Conservation (phyloP, 2,888 invertebrate species). For the Oeneis ivallda region DNA sequence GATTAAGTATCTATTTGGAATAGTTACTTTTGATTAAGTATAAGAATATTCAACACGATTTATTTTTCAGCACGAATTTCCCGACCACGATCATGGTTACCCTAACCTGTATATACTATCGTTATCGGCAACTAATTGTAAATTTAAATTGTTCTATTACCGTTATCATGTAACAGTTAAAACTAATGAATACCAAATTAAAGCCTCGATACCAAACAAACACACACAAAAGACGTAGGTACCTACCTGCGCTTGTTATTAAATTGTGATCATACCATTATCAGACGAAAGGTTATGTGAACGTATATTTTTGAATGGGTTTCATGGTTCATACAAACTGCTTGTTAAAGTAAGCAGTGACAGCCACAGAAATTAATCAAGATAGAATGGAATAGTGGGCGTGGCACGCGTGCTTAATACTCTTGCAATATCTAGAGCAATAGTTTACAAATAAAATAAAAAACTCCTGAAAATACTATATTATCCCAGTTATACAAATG, state of each 20-base stretch:
- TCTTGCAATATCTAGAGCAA: too few species aligned
- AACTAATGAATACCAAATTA: slow-evolving; percentile 18
- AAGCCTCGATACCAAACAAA: slow-evolving; percentile 2
- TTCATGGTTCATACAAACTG: background rate
- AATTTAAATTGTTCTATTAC: slow-evolving; percentile 37
- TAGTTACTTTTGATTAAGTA: too few species aligned
- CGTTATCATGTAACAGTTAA: slow-evolving; percentile 28
- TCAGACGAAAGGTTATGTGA: background rate
- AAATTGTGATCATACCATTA: background rate
- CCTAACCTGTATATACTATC: slow-evolving; percentile 25
- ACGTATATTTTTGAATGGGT: background rate
- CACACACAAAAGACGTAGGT: background rate
- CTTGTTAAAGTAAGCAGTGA: background rate
- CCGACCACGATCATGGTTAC: background rate
- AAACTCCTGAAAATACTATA: too few species aligned
- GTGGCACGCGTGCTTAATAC: too few species aligned
- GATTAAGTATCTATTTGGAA: too few species aligned
- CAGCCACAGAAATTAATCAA: too few species aligned
- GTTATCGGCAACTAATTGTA: slow-evolving; percentile 35
- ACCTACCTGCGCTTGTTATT: background rate
- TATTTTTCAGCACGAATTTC: background rate
- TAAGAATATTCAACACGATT: too few species aligned
- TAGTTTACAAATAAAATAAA: too few species aligned
- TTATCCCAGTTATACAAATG: too few species aligned
- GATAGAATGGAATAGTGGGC: too few species aligned